Evolutionary conservation across 2,888 invertebrate species (phyloP).

Genomic region (Apamea anceps): DNA sequence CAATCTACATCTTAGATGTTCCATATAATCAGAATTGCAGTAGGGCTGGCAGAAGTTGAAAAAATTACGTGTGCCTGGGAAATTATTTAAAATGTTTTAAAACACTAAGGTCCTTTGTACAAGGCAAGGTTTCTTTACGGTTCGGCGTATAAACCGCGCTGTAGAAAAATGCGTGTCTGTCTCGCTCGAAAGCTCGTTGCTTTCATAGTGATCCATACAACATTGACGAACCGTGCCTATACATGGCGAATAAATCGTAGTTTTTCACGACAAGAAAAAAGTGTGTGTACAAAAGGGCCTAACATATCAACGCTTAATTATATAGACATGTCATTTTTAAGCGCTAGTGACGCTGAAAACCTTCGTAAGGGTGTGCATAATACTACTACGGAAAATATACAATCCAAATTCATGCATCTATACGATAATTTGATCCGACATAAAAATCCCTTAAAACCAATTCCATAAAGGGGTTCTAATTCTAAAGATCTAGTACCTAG

Average conservation of each 20-base stretch:
- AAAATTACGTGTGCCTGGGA: background rate
- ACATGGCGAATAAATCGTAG: background rate
- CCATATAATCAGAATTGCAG: slow-evolving; percentile 6
- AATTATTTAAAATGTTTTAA: background rate
- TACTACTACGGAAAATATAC: background rate
- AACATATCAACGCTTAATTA: background rate
- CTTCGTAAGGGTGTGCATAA: background rate
- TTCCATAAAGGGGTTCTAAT: background rate
- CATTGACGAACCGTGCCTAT: background rate
- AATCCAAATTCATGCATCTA: background rate
- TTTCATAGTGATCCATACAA: background rate
- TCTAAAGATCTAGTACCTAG: background rate
- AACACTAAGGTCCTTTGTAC: background rate
- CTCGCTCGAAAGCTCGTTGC: no score
- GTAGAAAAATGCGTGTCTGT: background rate
- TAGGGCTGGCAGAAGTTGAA: slow-evolving; percentile 26
- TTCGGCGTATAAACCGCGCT: background rate
- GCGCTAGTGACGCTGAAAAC: background rate
- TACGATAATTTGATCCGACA: background rate
- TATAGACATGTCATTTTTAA: background rate
- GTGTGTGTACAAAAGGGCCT: background rate
- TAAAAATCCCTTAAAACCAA: background rate
- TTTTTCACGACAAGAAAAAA: background rate
- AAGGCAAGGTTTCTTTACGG: background rate
- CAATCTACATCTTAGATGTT: slow-evolving; percentile 45